A percentile compares a stretch with the other conserved stretches of the same genome.
Conservation (phyloP, 2,888 invertebrate genomes). For the Euclidia mi region DNA sequence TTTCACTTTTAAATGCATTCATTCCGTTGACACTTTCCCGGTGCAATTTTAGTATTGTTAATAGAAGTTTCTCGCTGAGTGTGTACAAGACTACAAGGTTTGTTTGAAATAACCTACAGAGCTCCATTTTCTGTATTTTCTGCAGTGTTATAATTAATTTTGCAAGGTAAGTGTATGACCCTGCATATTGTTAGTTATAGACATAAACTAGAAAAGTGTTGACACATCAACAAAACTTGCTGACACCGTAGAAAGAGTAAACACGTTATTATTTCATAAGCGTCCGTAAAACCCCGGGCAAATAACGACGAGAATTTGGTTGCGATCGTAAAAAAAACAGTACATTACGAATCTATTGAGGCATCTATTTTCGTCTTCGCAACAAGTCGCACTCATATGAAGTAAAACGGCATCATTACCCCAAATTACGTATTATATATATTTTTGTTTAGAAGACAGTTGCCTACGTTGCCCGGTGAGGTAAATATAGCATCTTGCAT, state of each 20-base stretch:
- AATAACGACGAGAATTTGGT: slow-evolving; percentile 2
- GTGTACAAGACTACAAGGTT: neutral
- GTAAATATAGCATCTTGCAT: slow-evolving; percentile 72
- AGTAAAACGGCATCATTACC: slow-evolving; percentile 38
- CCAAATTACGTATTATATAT: slow-evolving; percentile 45
- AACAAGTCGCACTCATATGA: slow-evolving; percentile 18
- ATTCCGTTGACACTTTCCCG: slow-evolving; percentile 21
- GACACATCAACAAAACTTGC: no score
- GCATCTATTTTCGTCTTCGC: slow-evolving; percentile 29
- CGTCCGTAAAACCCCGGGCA: neutral
- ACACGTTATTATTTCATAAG: neutral
- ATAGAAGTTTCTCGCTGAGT: neutral
- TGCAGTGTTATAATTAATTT: neutral
- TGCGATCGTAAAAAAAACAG: slow-evolving; percentile 8
- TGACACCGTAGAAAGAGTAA: neutral
- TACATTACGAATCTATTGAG: slow-evolving; percentile 14
- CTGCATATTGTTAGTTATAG: neutral
- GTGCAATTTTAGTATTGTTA: slow-evolving; percentile 9
- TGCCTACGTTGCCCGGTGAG: slow-evolving; percentile 63
- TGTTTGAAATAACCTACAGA: neutral
- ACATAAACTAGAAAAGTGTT: no score
- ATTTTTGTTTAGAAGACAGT: slow-evolving; percentile 60
- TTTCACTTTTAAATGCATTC: slow-evolving; percentile 41
- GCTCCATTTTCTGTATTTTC: neutral
- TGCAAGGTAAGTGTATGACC: neutral